A percentile compares a stretch with the other conserved stretches of the same genome.
Conservation (phyloP, 2,113 vertebrate genomes). For the Phylloscopus trochilus region DNA sequence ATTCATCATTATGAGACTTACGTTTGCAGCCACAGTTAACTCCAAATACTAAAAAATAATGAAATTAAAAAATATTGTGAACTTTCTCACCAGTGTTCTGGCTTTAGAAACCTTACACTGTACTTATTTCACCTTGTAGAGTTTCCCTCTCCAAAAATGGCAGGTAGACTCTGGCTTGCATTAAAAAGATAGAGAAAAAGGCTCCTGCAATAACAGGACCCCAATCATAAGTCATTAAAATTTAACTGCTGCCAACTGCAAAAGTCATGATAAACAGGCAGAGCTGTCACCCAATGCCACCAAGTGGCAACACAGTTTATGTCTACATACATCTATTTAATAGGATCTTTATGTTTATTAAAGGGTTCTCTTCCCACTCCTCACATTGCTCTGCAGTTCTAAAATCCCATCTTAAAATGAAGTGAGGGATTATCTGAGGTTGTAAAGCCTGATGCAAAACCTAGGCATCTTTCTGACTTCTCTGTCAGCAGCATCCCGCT, state of each 20-base stretch:
- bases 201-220: background rate
- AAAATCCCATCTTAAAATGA: background rate
- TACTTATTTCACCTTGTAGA: background rate
- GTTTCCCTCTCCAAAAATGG: background rate
- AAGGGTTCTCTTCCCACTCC: background rate
- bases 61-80: background rate
- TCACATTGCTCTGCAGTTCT: background rate
- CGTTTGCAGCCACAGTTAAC: background rate
- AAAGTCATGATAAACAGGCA: background rate
- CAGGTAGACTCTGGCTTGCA: background rate
- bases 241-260: background rate
- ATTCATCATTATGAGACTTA: background rate
- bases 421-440: background rate
- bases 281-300: background rate
- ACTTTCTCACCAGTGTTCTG: background rate
- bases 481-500: fast-evolving
- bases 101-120: background rate
- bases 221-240: background rate
- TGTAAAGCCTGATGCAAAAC: background rate
- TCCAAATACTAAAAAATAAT: background rate
- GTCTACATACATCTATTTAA: background rate
- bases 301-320: background rate
- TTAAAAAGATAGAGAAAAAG: background rate
- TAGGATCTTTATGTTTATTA: constrained; percentile 9
- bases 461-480: background rate